Evolutionary conservation across 2,888 invertebrate species (phyloP).

Genomic region (Pristionchus exspectatus): DNA sequence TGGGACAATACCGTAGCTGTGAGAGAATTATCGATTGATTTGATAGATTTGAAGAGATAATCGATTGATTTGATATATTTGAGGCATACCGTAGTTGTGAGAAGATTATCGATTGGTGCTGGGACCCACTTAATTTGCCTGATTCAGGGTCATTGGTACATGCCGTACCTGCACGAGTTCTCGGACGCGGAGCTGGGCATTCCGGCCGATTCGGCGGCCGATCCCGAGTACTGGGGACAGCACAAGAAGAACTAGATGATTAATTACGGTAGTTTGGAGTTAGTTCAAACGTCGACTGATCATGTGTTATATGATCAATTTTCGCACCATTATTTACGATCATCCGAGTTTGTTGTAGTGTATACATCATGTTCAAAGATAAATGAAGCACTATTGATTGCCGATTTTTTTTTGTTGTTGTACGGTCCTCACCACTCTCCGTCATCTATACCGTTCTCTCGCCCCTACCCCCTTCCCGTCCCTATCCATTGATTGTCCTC

Average conservation of each 20-base stretch:
- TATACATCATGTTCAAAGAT: slow-evolving; percentile 46
- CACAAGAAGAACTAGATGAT: slow-evolving; percentile 66
- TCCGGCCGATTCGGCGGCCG: slow-evolving; percentile 74
- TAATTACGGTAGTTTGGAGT: slow-evolving; percentile 13
- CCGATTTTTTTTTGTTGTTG: too few relatives aligned
- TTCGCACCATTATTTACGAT: not conserved
- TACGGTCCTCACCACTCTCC: too few relatives aligned
- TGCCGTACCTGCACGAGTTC: slow-evolving; percentile 76
- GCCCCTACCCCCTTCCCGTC: too few relatives aligned
- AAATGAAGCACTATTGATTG: not conserved
- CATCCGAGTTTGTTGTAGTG: slow-evolving; percentile 30
- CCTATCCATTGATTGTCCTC: too few relatives aligned
- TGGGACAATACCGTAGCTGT: slow-evolving; percentile 15
- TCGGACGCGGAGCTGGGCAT: slow-evolving; percentile 78
- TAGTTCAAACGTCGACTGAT: not conserved
- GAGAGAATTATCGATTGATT: not conserved
- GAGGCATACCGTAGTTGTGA: too few relatives aligned
- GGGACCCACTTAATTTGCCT: too few relatives aligned
- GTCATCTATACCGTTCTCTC: too few relatives aligned
- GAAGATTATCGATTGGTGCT: too few relatives aligned
- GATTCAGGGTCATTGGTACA: slow-evolving; percentile 77
- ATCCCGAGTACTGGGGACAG: slow-evolving; percentile 78
- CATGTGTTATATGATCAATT: not conserved
- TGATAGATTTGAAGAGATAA: not conserved
- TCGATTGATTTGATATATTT: too few relatives aligned